Conservation (phyloP, 2,888 invertebrate species). For the Cordilura impudica region DNA sequence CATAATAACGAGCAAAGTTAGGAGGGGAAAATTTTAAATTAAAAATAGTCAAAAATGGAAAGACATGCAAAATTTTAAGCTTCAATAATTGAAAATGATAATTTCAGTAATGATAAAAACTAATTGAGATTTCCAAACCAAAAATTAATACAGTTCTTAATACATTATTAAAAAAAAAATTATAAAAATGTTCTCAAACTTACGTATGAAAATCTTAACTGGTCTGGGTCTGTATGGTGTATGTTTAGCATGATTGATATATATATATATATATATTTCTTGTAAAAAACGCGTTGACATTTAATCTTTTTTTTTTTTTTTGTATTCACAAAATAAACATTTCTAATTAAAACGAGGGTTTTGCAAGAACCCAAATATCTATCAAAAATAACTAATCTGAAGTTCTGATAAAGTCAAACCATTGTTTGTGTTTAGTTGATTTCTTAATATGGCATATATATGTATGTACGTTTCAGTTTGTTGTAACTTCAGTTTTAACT, state of each 20-base stretch:
- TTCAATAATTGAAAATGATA: neutral
- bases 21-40: neutral
- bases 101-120: too few relatives aligned
- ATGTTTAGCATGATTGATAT: slow-evolving; percentile 41
- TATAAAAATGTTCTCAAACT: neutral
- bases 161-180: neutral
- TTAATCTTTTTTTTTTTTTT: neutral
- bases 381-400: slow-evolving; percentile 33
- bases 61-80: neutral
- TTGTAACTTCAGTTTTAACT: slow-evolving; percentile 41
- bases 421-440: slow-evolving; percentile 19
- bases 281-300: slow-evolving; percentile 32
- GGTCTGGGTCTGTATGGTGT: neutral
- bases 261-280: slow-evolving; percentile 36
- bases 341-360: slow-evolving; percentile 33
- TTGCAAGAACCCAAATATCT: slow-evolving; percentile 32
- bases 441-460: slow-evolving; percentile 43
- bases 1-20: neutral
- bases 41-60: neutral
- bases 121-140: neutral
- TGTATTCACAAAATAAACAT: slow-evolving; percentile 45
- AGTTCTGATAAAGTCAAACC: slow-evolving; percentile 34
- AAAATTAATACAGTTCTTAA: neutral
- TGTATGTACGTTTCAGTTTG: slow-evolving; percentile 30
- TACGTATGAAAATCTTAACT: neutral